A percentile compares a stretch with the other conserved stretches of the same genome.
phyloP scores from a whole-genome alignment of 2,113 vertebrate genomes.

The Phyllostomus hastatus region DNA sequence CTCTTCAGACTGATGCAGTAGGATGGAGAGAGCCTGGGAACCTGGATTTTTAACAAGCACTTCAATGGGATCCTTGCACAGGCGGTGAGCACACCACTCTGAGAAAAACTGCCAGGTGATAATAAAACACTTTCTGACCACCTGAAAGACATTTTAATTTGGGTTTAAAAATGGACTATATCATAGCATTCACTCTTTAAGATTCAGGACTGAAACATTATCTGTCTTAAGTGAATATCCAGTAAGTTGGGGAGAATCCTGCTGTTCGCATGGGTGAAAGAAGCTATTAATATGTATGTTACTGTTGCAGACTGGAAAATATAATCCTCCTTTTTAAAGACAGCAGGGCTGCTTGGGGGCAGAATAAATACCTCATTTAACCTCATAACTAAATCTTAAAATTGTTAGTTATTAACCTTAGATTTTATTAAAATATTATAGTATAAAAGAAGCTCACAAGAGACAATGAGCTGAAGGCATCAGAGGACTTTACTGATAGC shows the following conservation, averaged over 20 bases:
- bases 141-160: background rate
- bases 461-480: background rate
- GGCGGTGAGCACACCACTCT: background rate
- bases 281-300: background rate
- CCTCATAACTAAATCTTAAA: slow-evolving; percentile 14
- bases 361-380: slow-evolving; percentile 37
- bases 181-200: background rate
- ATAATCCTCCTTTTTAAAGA: background rate
- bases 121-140: background rate
- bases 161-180: background rate
- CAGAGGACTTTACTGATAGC: background rate
- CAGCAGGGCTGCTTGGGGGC: background rate
- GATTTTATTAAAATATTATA: slow-evolving; percentile 24
- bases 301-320: background rate
- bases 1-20: background rate
- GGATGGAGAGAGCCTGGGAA: background rate
- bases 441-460: slow-evolving; percentile 1
- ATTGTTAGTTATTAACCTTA: slow-evolving; percentile 28
- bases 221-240: background rate
- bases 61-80: background rate
- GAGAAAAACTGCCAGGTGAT: background rate
- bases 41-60: background rate
- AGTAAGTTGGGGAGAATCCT: background rate
- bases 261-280: background rate
- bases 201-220: background rate